Base-by-base conservation (phyloP, 2,113 vertebrate genomes). In the Trichomycterus rosablanca region DNA sequence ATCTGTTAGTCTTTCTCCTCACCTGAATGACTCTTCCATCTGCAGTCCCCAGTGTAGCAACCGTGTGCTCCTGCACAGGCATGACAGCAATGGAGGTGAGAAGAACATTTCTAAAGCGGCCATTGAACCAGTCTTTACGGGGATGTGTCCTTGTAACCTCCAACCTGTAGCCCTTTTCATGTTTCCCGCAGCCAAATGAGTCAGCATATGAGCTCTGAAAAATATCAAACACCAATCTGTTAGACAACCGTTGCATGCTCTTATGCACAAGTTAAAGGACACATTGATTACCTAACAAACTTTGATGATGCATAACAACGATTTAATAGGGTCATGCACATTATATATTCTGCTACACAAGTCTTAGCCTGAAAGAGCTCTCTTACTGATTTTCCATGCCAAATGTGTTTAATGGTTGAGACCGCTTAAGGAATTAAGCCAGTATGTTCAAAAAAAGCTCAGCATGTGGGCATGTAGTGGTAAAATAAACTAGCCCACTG, bases 1-100 rank as follows among this genome's bases (percentile, higher is more conserved):
- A n/a, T n/a, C n/a, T n/a, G n/a, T n/a, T n/a, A n/a, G n/a, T n/a
- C n/a, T n/a, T n/a, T n/a, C n/a, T 50, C 7, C 30, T 80, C 78
- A 97, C 95, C 93, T 98, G 94, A 62, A 98, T 89, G 77, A 96
- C 92, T 32, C 89, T 89, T 1, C 96, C 95, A 26, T 89, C 90
- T 0, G 86, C 86, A 0, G 93, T 97, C 30, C 95, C 96, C 8
- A 98, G 85, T 57, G 91, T 96, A 15, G 91, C 93, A 54, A 98
- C 81, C 0, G 94, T 91, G 4, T 92, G 90, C 24, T 89, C 84
- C 1, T 82, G 80, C 76, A 87, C 89, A 44, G 76, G 86, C 45
- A 89, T 90, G 74, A 93, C 82, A 0, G 86, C 88, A 70, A 98
- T 90, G 0, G 94, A 95, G 3, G 93, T 98, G 6, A 98, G 75